Evolutionary conservation across 2,797 vertebrate genomes (phyloP).

Genomic region (Coendou prehensilis): DNA sequence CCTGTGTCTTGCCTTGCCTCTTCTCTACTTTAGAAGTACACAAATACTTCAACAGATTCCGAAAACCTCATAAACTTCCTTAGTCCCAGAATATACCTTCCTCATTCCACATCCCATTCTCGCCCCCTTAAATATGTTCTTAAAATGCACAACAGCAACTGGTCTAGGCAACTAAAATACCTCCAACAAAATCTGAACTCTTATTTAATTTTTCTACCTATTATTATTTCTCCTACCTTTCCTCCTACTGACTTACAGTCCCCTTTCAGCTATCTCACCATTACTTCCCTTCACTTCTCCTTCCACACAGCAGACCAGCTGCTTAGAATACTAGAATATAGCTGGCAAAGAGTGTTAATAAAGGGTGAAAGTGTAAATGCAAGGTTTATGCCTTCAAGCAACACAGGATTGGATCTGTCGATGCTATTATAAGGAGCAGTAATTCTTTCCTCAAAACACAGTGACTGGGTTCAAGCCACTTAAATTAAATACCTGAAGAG

Average conservation of each 20-base stretch:
- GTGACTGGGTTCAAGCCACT: too few relatives aligned
- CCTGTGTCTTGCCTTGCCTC: neutral
- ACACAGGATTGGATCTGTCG: neutral
- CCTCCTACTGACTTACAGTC: neutral
- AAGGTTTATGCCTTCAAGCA: neutral
- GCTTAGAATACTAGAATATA: too few relatives aligned
- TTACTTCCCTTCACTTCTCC: neutral
- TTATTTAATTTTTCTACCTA: neutral
- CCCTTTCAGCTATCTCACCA: neutral
- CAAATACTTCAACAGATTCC: neutral
- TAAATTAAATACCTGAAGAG: too few relatives aligned
- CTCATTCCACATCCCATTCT: neutral
- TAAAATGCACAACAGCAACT: neutral
- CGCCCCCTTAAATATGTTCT: neutral
- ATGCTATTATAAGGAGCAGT: neutral
- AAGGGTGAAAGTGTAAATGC: too few relatives aligned
- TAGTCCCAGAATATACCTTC: neutral
- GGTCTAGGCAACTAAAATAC: neutral
- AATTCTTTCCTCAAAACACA: neutral
- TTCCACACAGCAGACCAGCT: neutral
- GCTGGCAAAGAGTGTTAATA: too few relatives aligned
- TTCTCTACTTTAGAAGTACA: neutral
- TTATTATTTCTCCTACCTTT: neutral
- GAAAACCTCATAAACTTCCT: neutral
- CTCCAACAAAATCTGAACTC: neutral